A percentile compares a stretch with the other conserved stretches of the same genome.
Evolutionary conservation across 2,797 vertebrate species (phyloP).

Genomic region (Cuculus canorus): DNA sequence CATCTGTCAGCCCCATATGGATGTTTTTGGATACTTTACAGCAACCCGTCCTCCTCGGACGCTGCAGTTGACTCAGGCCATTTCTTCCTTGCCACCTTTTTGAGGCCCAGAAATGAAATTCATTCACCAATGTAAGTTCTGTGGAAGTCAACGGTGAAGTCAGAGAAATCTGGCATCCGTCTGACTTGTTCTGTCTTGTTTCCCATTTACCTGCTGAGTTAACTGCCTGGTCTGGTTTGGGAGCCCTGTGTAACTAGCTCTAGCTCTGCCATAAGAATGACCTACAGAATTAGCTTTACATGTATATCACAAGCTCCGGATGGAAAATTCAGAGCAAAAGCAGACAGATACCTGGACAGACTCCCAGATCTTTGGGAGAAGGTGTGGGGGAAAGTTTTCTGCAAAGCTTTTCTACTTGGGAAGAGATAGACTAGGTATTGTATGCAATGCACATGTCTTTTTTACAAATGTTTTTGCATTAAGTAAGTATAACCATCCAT

Average conservation of each 20-base stretch:
- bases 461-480: not conserved
- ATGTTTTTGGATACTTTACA: not conserved
- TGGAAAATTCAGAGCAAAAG: conserved; percentile 45
- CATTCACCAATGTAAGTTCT: not conserved
- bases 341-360: conserved; percentile 25
- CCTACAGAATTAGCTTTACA: not conserved
- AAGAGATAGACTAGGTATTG: conserved; percentile 5
- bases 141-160: not conserved
- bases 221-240: not conserved
- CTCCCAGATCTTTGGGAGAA: not conserved
- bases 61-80: not conserved
- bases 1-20: not conserved
- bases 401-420: conserved; percentile 5
- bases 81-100: not conserved
- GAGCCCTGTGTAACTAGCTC: not conserved
- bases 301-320: not conserved
- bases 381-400: not conserved
- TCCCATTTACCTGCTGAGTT: not conserved
- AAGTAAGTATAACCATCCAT: not conserved
- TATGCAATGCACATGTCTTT: not conserved
- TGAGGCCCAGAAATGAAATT: not conserved
- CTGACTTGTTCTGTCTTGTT: not conserved
- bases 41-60: not conserved
- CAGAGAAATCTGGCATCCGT: not conserved
- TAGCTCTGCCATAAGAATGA: not conserved